Conservation (phyloP, 2,888 invertebrate genomes). For the Melinaea menophilus region DNA sequence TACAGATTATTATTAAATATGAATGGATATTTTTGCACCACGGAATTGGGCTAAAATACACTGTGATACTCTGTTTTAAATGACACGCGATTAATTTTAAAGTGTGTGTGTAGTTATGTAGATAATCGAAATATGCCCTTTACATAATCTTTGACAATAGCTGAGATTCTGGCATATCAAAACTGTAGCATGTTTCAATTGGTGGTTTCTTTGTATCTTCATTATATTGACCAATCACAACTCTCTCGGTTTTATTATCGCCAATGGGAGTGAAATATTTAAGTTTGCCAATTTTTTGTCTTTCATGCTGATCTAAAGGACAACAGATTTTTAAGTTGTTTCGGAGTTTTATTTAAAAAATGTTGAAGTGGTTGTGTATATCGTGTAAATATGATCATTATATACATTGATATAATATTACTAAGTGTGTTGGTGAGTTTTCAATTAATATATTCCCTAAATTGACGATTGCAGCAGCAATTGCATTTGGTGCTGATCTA, state of each 20-base stretch:
- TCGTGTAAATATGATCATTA: conserved; percentile 52
- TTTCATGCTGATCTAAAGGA: conserved; percentile 7
- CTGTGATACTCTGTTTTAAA: too few relatives aligned
- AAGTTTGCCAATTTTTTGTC: conserved; percentile 18
- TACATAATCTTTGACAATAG: conserved; percentile 43
- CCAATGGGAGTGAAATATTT: conserved; percentile 36
- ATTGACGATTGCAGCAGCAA: too few relatives aligned
- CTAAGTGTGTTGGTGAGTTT: conserved; percentile 57
- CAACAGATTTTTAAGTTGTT: conserved; percentile 22
- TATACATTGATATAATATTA: conserved; percentile 59
- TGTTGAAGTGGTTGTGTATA: conserved; percentile 27
- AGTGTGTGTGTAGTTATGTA: too few relatives aligned
- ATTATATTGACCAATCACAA: conserved; percentile 24
- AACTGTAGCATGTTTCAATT: conserved; percentile 39
- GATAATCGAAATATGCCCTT: too few relatives aligned
- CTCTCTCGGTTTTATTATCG: conserved; percentile 14
- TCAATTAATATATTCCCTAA: too few relatives aligned
- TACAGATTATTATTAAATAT: too few relatives aligned
- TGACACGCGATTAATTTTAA: too few relatives aligned
- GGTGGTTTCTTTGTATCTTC: conserved; percentile 37
- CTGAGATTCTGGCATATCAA: conserved; percentile 22
- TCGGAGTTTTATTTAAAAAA: conserved; percentile 28
- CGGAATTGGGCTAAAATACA: too few relatives aligned
- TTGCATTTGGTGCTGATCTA: too few relatives aligned
- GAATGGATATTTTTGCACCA: too few relatives aligned